Conservation (phyloP, 2,888 invertebrate species). For the Tetheella fluctuosa region DNA sequence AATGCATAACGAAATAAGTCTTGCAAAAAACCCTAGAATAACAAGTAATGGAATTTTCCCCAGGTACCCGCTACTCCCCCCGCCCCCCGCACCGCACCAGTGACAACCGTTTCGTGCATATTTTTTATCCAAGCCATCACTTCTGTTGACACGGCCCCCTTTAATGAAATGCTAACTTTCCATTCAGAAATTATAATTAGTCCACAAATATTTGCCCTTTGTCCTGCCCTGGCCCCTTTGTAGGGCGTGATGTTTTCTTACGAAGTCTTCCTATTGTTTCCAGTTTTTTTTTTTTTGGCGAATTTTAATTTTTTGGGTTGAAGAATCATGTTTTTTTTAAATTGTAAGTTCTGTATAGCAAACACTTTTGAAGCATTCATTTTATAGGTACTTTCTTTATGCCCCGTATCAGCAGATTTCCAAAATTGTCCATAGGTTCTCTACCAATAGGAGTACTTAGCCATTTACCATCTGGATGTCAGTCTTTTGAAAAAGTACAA, state of each 20-base stretch:
- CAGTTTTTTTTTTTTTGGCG: constrained; percentile 17
- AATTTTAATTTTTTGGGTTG: background rate
- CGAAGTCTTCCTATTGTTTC: constrained; percentile 27
- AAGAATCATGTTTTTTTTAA: background rate
- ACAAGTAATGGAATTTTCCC: no score
- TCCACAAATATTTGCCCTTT: constrained; percentile 51
- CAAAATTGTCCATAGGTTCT: no score
- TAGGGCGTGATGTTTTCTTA: constrained; percentile 25
- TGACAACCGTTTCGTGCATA: background rate
- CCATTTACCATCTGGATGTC: no score
- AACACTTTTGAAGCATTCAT: no score
- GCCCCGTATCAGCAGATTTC: background rate
- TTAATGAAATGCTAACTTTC: constrained; percentile 62
- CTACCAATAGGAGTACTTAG: no score
- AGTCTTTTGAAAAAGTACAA: no score
- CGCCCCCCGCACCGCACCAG: background rate
- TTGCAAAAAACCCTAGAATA: no score
- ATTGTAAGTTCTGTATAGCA: no score
- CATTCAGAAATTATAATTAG: constrained; percentile 57
- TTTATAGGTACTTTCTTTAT: background rate
- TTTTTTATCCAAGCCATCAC: constrained; percentile 15
- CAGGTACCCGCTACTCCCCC: no score
- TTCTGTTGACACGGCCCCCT: constrained; percentile 44
- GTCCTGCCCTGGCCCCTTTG: constrained; percentile 16
- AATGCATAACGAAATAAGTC: no score